Evolutionary conservation across 2,888 invertebrate genomes (phyloP), one percentile per base, ranked within the genome.

Genomic region (Pristionchus arcanus): DNA sequence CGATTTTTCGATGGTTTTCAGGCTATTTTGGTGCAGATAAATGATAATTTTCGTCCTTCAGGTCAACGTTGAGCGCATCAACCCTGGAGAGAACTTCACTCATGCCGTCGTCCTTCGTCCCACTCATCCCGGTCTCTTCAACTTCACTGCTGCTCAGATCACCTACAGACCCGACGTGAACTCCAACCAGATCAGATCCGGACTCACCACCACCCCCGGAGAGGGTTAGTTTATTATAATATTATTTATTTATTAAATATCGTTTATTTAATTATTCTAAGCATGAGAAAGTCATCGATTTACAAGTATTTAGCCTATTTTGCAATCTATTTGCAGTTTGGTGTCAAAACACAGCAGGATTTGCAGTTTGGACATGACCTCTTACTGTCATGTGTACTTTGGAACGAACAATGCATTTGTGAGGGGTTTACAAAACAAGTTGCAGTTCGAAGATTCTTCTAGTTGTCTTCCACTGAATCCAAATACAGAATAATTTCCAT

Each of bases 41-140:
- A 34, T 74, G 0, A 55, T 88, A 19, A 53, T 37, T 4, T 81
- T 31, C 9, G 63, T 55, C 34, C 21, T 59, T 81, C 71, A 90
- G 90, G 94, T 94, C 31, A 92, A 92, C 81, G 95, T 98, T 94
- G 97, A 98, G 94, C 97, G 98, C 93, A 97, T 99, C 95, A 97
- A 98, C 28, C 98, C 99, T 13, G 93, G 97, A 94, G 97, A 97
- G 25, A 99, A 99, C 96, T 97, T 98, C 4, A 97, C 98, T 0
- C 98, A 99, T 95, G 97, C 98, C 9, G 97, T 98, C 34, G 97
- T 99, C 15, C 90, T 92, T 21, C 96, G 97, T 91, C 98, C 99
- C 9, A 97, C 97, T 94, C 97, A 97, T 95, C 97, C 97, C 95
- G 99, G 99, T 55, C 97, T 98, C 95, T 98, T 98, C 96, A 99